Evolutionary conservation across 37 sponge, comb jelly and placozoan species (phyloP), one percentile per base, ranked within the genome.

Genomic region (Beroe ovata): DNA sequence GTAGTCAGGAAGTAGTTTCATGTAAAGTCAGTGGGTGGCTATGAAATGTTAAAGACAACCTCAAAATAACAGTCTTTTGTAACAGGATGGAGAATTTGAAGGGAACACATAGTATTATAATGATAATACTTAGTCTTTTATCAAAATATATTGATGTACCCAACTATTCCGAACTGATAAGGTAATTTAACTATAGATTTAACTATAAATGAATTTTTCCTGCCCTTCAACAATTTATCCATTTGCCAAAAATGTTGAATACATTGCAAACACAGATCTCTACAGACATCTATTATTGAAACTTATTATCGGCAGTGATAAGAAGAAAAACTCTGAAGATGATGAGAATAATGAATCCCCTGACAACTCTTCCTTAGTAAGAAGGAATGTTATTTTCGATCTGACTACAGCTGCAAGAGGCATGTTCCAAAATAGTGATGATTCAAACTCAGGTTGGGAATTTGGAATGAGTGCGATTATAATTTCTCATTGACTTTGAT

Each of bases 121-220:
- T 77, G 84, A 77, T 77, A 37, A 77, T 77, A 39, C 38, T 77
- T 19, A 77, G 84, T 42, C 84, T 77, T 11, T 11, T 77, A 11
- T 77, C 84, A 42, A 33, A 77, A 29, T 36, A 32, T n/a, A 77
- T 77, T 23, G 84, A 77, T 41, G 41, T 77, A 21, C 84, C 84
- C 21, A 77, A 77, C 84, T 77, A 77, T 54, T 40, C 41, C 23
- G 84, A 77, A 41, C 22, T 77, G 26, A 54, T 40, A 32, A 35
- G 84, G 84, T 77, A 26, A 77, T 42, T 40, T 20, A 25, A 62
- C 11, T n/a, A n/a, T n/a, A n/a, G n/a, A n/a, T n/a, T n/a, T n/a
- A n/a, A n/a, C n/a, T n/a, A n/a, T n/a, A n/a, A n/a, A n/a, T n/a
- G n/a, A n/a, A n/a, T n/a, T n/a, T n/a, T n/a, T n/a, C n/a, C n/a